Evolutionary conservation across 2,888 invertebrate genomes (phyloP), one percentile per base, ranked within the genome.

Genomic region (Synanthedon vespiformis): DNA sequence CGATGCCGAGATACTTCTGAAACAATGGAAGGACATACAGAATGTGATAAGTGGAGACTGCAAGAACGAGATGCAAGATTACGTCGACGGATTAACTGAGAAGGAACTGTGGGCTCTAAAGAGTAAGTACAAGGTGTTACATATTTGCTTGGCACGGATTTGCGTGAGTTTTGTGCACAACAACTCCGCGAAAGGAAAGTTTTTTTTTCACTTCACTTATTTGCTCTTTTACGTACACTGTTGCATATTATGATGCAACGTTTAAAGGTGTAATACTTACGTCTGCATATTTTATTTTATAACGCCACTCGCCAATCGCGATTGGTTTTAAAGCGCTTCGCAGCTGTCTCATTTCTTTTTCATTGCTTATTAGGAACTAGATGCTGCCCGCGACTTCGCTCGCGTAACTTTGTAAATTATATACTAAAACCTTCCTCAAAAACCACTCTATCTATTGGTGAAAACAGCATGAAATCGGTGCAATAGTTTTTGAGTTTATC

Each of bases 41-140:
- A 79, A 78, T 40, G 74, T 70, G 40, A 71, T 92, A 55, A 70
- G 77, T 3, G 78, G 82, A 0, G 74, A 79, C 47, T 93, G 93
- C 64, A 75, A 75, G 50, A 75, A 76, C 34, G 89, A 92, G 58
- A 74, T 92, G 78, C 88, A 90, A 62, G 72, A 77, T 41, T 93
- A 91, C 67, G 82, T 93, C 47, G 78, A 84, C 11, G 91, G 90
- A 1, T 77, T 93, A 40, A 68, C 72, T 53, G 81, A 84, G 50
- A 89, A 89, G 52, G 82, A 89, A 52, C 80, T 90, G 10, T 93
- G 93, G 93, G 93, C 93, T 5, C 85, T 92, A 49, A 92, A 92
- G 77, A 91, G 93, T 93, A 76, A 92, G 92, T 90, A 55, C 53
- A 34, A 34, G 6, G 10, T n/a, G 12, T 41, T 41, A 13, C 41